These are phyloP conservation scores for Drosophila triauraria DNA, from an alignment of 1,140 invertebrate species.

Conservation along the genomic window DNA sequence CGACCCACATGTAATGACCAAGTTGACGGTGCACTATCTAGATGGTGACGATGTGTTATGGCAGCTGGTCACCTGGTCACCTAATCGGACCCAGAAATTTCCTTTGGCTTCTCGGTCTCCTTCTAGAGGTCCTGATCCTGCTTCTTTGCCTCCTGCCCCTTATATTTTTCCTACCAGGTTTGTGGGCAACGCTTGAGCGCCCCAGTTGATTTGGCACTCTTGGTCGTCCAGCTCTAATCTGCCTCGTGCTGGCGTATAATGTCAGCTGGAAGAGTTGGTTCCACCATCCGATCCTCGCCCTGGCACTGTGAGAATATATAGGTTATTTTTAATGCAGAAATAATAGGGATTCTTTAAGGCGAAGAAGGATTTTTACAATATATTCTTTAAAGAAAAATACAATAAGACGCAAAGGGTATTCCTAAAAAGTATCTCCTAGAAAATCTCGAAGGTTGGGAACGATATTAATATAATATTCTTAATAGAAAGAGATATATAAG, in stretches of 20 bases:
- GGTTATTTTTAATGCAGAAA: not conserved
- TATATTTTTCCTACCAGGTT: not conserved
- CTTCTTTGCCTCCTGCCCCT: conserved; percentile 6
- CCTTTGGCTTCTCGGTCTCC: conserved; percentile 18
- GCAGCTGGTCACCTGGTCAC: conserved; percentile 43
- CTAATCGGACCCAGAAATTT: conserved; percentile 30
- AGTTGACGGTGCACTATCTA: conserved; percentile 56
- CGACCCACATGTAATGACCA: conserved; percentile 45
- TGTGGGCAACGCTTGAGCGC: conserved; percentile 66
- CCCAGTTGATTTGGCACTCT: conserved; percentile 64
- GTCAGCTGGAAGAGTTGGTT: conserved; percentile 69
- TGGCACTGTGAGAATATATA: conserved; percentile 1
- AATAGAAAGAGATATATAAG: not conserved
- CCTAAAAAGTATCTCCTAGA: too few relatives aligned
- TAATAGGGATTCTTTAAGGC: not conserved
- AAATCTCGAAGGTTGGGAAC: not conserved
- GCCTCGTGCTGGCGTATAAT: conserved; percentile 25
- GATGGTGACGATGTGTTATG: conserved; percentile 71
- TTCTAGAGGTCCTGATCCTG: conserved; percentile 26
- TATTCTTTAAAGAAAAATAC: too few relatives aligned
- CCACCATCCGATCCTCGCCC: not conserved
- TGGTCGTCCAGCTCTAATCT: conserved; percentile 50
- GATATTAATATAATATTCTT: not conserved
- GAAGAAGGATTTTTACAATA: too few relatives aligned
- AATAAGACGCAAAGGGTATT: too few relatives aligned